Base-by-base conservation (phyloP, 2,113 vertebrate species). In the Macquaria ambigua region DNA sequence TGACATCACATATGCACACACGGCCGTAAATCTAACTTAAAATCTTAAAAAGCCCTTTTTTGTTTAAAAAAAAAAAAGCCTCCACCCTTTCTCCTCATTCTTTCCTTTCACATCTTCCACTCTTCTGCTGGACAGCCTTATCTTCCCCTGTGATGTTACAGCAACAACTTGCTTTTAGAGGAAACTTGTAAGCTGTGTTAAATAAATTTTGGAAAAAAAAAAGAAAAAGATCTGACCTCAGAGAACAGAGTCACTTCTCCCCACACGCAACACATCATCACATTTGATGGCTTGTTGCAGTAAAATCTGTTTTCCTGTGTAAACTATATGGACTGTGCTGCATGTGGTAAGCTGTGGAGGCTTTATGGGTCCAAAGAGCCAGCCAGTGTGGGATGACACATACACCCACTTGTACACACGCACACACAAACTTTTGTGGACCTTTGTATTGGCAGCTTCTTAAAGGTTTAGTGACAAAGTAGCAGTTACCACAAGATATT, bases 1-100 rank as follows among this genome's bases (percentile, higher is more conserved):
- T 95, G 94, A 95, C 92, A 94, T 94, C 92, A 92, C 91, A 90
- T 81, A 88, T 69, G 89, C 88, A 92, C 91, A 87, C 85, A 79
- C 79, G 12, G 72, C 77, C 50, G 58, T 94, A 93, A 94, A 93
- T 95, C 92, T 90, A 77, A 88, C 86, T 92, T 93, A 88, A 93
- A 92, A 93, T 93, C 87, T 90, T 77, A 77, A 91, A 91, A 92
- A 87, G 39, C 15, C 53, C 52, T 77, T 91, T 87, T 90, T 90
- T 78, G n/a, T 78, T 86, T 85, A 9, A 74, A 66, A 78, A 89
- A 85, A 87, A 64, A 75, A 55, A 46, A 67, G 31, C 37, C 91
- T 89, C 92, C 90, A 72, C 90, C 92, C 91, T 87, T 74, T 84
- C 84, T 86, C 84, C 74, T 93, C 88, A 92, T 92, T 93, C 86